These are phyloP conservation scores for Elysia chlorotica DNA, from an alignment of 1,140 invertebrate species.

Conservation along the genomic window DNA sequence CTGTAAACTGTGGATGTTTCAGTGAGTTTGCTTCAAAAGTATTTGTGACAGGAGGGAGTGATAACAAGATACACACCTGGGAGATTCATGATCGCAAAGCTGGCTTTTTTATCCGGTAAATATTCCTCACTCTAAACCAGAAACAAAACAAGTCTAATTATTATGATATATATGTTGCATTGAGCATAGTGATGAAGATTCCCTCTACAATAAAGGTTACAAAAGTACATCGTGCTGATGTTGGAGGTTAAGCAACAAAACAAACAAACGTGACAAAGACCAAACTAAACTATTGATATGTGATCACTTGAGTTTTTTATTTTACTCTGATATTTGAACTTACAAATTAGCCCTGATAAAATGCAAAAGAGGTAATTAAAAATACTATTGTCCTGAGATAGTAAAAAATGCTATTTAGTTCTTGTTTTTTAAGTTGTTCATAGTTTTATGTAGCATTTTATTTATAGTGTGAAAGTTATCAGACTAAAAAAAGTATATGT, in stretches of 20 bases:
- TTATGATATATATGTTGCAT: background rate
- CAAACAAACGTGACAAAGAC: background rate
- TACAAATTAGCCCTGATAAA: background rate
- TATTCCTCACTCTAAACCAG: background rate
- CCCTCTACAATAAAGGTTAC: too few species aligned
- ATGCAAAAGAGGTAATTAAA: background rate
- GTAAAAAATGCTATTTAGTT: background rate
- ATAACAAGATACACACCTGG: conserved; percentile 32
- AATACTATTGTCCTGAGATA: background rate
- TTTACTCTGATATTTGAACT: too few species aligned
- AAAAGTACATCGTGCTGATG: too few species aligned
- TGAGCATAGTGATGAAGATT: too few species aligned
- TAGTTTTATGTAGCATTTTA: background rate
- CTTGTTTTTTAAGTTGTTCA: background rate
- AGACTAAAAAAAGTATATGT: background rate
- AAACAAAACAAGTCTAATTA: background rate
- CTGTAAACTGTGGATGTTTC: conserved; percentile 38
- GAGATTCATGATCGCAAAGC: conserved; percentile 27
- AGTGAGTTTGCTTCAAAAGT: conserved; percentile 9
- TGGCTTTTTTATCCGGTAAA: conserved; percentile 25
- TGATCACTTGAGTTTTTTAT: too few species aligned
- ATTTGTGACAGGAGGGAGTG: conserved; percentile 44
- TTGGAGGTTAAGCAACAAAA: background rate
- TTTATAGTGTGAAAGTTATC: background rate
- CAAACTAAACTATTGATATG: background rate